Conservation (phyloP, 2,113 vertebrate species). For the Callaeas wilsoni region DNA sequence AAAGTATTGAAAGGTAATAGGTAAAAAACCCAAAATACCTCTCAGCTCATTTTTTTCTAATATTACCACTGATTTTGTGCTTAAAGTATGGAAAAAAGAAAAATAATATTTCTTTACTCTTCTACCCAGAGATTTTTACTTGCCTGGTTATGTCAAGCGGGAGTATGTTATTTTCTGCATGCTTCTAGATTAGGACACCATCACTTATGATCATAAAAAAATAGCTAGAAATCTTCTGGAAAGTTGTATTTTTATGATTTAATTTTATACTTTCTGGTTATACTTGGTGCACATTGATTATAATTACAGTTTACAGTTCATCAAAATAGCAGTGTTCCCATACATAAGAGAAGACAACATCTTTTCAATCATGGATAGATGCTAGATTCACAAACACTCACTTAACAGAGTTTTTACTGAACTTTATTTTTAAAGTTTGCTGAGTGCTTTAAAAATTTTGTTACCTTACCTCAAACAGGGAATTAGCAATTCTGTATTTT, state of each 20-base stretch:
- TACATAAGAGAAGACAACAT: not conserved
- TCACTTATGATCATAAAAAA: not conserved
- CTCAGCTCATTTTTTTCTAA: not conserved
- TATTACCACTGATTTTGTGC: not conserved
- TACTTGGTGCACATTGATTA: not conserved
- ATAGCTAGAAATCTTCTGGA: not conserved
- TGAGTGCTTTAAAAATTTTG: not conserved
- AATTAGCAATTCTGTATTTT: not conserved
- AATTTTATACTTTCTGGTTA: not conserved
- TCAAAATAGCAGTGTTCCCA: not conserved
- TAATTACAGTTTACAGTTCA: constrained; percentile 17
- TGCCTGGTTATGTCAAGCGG: not conserved
- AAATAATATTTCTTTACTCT: not conserved
- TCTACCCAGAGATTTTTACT: not conserved
- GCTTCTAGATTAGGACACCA: not conserved
- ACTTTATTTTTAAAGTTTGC: not conserved
- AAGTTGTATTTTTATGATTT: not conserved
- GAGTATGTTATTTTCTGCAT: not conserved
- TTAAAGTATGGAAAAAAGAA: not conserved
- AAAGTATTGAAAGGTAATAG: not conserved
- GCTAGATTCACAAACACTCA: not conserved
- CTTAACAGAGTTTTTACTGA: not conserved
- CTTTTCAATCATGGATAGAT: not conserved
- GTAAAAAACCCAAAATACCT: not conserved
- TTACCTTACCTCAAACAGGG: not conserved